A percentile compares a stretch with the other conserved stretches of the same genome.
Conservation (phyloP, 2,888 invertebrate genomes). For the Aricia artaxerxes region DNA sequence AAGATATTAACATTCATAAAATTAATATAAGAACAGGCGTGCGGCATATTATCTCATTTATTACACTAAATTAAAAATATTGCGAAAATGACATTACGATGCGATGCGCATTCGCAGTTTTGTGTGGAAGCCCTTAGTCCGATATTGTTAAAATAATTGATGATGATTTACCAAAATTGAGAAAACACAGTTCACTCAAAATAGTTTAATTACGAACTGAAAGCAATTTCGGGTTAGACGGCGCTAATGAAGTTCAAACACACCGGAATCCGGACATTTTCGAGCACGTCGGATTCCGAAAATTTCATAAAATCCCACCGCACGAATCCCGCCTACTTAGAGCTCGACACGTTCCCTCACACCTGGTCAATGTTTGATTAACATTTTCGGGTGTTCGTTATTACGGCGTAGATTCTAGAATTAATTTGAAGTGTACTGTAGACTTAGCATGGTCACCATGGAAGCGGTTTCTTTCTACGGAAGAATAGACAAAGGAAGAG, state of each 20-base stretch:
- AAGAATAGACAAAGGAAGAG: no score
- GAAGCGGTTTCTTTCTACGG: no score
- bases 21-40: no score
- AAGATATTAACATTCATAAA: no score
- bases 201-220: conserved; percentile 8
- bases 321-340: conserved; percentile 16
- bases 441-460: no score
- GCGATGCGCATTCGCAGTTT: no score
- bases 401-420: not conserved
- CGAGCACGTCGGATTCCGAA: not conserved
- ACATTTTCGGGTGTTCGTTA: conserved; percentile 2
- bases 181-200: not conserved
- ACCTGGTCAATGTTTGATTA: conserved; percentile 26
- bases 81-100: no score
- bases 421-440: not conserved
- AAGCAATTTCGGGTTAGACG: not conserved
- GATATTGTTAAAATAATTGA: no score
- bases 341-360: conserved; percentile 11
- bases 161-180: no score
- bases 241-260: conserved; percentile 26
- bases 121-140: no score
- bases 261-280: conserved; percentile 4
- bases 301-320: conserved; percentile 22
- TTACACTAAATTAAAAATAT: no score
- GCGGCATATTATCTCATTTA: no score